Conservation (phyloP, 2,888 invertebrate species). For the Drosophila buzzatii region DNA sequence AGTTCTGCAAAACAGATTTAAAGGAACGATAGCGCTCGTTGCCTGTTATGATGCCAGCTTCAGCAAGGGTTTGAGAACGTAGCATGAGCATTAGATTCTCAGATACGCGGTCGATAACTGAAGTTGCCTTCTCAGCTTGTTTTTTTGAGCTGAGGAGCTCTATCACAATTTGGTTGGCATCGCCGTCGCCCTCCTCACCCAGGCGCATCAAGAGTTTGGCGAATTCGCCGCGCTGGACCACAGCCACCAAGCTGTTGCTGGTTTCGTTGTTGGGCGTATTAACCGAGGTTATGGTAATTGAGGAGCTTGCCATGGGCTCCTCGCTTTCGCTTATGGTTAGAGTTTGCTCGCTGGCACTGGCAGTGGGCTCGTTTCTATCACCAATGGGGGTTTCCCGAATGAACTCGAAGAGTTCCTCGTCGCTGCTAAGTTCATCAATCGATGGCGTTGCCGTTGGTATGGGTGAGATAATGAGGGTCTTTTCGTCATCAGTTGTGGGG, state of each 20-base stretch:
- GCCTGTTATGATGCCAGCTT: constrained; percentile 55
- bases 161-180: constrained; percentile 63
- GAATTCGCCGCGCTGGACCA: constrained; percentile 47
- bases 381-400: constrained; percentile 10
- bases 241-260: constrained; percentile 29
- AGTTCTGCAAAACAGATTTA: constrained; percentile 56
- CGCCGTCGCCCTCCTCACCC: constrained; percentile 62
- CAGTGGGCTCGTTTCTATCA: constrained; percentile 6
- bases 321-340: constrained; percentile 24
- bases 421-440: constrained; percentile 11
- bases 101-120: constrained; percentile 60
- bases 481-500: constrained; percentile 14
- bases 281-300: constrained; percentile 4
- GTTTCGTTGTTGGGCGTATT: background rate
- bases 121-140: constrained; percentile 16
- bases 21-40: constrained; percentile 66
- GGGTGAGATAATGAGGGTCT: constrained; percentile 5
- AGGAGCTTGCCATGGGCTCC: constrained; percentile 29
- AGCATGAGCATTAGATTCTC: constrained; percentile 52
- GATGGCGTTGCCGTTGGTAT: background rate
- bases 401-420: constrained; percentile 15
- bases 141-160: constrained; percentile 47
- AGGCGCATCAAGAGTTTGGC: constrained; percentile 46
- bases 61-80: constrained; percentile 51
- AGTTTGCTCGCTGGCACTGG: constrained; percentile 13